These are phyloP conservation scores for Thinocorus orbignyianus DNA, from an alignment of 2,113 vertebrate genomes.

Conservation along the genomic window DNA sequence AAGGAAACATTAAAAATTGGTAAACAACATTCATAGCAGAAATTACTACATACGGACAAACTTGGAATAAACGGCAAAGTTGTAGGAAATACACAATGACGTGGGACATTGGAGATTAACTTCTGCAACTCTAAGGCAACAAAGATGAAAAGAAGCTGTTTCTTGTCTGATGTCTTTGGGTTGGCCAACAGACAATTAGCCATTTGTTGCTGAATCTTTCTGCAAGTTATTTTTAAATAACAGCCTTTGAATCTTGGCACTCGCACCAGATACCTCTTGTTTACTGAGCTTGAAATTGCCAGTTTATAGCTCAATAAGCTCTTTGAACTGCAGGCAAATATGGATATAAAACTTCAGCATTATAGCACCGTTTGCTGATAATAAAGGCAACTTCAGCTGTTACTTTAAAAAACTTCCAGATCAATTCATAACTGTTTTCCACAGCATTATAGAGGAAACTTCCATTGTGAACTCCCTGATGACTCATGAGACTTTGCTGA, in stretches of 20 bases:
- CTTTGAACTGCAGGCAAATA: neutral
- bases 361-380: neutral
- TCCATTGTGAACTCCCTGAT: neutral
- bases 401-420: neutral
- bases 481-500: neutral
- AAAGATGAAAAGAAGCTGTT: neutral
- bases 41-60: neutral
- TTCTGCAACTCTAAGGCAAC: neutral
- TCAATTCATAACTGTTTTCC: neutral
- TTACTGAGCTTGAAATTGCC: neutral
- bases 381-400: neutral
- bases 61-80: neutral
- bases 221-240: constrained; percentile 11
- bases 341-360: neutral
- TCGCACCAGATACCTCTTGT: neutral
- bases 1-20: neutral
- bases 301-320: neutral
- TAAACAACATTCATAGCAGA: neutral
- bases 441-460: neutral
- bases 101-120: neutral
- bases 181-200: neutral
- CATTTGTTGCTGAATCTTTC: neutral
- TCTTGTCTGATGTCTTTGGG: neutral
- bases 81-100: neutral
- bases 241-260: neutral